phyloP scores from a whole-genome alignment of 2,113 vertebrate species.

The Daboia siamensis region DNA sequence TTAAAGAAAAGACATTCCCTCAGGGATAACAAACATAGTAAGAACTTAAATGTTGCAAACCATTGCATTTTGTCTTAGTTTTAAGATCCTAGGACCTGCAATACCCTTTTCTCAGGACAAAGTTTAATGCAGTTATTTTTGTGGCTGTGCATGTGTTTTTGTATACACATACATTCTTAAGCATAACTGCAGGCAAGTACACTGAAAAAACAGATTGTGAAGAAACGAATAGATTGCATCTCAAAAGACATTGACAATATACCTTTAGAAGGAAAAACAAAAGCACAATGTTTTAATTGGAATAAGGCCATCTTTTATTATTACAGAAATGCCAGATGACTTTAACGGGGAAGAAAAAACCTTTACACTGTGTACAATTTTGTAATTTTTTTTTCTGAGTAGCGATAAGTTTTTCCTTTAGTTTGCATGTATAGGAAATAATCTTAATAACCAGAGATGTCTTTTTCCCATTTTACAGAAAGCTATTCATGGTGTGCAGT shows the following conservation, averaged over 20 bases:
- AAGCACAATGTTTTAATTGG: constrained; percentile 28
- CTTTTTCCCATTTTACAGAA: constrained; percentile 11
- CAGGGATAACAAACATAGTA: not conserved
- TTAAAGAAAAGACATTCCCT: not conserved
- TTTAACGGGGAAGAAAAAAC: not conserved
- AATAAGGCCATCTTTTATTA: constrained; percentile 4
- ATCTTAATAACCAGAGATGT: not conserved
- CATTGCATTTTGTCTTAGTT: constrained; percentile 27
- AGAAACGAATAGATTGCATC: not conserved
- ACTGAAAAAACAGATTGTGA: constrained; percentile 13
- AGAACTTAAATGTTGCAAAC: constrained; percentile 18
- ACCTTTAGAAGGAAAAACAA: constrained; percentile 5
- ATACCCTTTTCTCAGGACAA: constrained; percentile 40
- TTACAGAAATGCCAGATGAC: constrained; percentile 8
- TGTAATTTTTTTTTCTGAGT: constrained; percentile 40
- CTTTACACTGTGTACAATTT: constrained; percentile 14
- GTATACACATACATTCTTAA: not conserved
- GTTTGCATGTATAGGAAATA: constrained; percentile 5
- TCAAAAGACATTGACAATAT: not conserved
- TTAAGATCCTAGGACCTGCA: constrained; percentile 21
- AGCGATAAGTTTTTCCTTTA: constrained; percentile 24
- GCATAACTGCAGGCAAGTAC: not conserved
- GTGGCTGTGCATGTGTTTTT: not conserved
- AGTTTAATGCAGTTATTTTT: not conserved
- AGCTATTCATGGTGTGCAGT: constrained; percentile 12